Conservation (phyloP, 2,113 vertebrate species). For the Romanogobio albipinnatus region DNA sequence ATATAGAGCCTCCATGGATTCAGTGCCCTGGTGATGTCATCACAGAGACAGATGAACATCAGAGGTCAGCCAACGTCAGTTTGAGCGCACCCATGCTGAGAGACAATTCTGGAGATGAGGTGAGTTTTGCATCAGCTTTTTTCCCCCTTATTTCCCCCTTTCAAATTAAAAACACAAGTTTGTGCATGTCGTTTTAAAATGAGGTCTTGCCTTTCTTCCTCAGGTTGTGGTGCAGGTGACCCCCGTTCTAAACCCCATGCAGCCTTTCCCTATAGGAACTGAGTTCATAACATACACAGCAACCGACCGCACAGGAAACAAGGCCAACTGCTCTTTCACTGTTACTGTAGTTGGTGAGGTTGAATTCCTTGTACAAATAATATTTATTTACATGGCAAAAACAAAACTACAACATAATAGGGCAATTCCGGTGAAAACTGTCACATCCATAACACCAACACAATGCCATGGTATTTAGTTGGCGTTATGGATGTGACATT, state of each 20-base stretch:
- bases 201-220: slow-evolving; percentile 41
- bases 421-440: too few species aligned
- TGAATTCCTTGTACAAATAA: background rate
- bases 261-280: slow-evolving; percentile 88
- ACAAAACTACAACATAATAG: background rate
- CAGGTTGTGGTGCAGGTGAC: slow-evolving; percentile 87
- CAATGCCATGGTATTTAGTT: too few species aligned
- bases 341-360: slow-evolving; percentile 90
- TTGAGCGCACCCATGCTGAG: slow-evolving; percentile 82
- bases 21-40: slow-evolving; percentile 85
- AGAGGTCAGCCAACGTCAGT: slow-evolving; percentile 85
- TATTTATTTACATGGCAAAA: background rate
- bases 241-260: slow-evolving; percentile 88
- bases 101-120: slow-evolving; percentile 93
- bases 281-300: slow-evolving; percentile 87
- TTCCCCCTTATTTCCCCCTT: background rate
- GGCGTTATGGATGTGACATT: too few species aligned
- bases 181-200: background rate
- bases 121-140: slow-evolving; percentile 56
- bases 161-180: background rate
- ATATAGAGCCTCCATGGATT: slow-evolving; percentile 85
- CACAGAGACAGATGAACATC: slow-evolving; percentile 81
- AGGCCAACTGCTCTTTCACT: slow-evolving; percentile 90
- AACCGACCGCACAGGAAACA: slow-evolving; percentile 82
- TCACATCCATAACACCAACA: too few species aligned